phyloP scores from a whole-genome alignment of 2,888 invertebrate species.

The Philonicus albiceps region DNA sequence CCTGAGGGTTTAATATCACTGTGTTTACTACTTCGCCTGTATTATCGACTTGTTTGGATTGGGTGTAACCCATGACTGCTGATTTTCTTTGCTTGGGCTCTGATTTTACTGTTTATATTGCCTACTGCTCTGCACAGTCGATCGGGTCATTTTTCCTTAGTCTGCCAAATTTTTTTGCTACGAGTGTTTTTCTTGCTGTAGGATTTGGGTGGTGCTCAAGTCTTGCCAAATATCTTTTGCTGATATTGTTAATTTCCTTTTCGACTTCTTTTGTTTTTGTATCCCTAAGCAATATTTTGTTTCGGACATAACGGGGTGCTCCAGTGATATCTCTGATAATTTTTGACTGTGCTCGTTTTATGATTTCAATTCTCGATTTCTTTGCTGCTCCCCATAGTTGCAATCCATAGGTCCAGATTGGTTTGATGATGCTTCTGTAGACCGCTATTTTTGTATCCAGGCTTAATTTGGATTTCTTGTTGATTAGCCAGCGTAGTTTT shows the following conservation, averaged over 20 bases:
- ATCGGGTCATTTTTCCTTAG: neutral
- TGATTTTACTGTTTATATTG: neutral
- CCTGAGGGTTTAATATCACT: too few relatives aligned
- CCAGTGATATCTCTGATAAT: neutral
- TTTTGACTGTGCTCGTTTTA: neutral
- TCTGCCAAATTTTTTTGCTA: neutral
- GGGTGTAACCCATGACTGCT: too few relatives aligned
- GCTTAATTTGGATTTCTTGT: neutral
- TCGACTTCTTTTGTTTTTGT: neutral
- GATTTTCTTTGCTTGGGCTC: neutral
- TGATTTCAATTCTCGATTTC: neutral
- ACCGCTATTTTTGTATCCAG: neutral
- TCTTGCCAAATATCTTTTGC: neutral
- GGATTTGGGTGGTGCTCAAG: neutral
- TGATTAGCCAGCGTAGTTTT: neutral
- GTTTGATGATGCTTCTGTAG: neutral
- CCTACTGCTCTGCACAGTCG: neutral
- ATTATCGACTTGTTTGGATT: too few relatives aligned
- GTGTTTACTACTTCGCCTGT: too few relatives aligned
- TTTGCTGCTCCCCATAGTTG: neutral
- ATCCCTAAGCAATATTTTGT: neutral
- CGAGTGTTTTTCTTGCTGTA: neutral
- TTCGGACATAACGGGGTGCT: neutral
- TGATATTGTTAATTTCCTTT: neutral
- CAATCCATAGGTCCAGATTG: neutral